Evolutionary conservation across 2,888 invertebrate genomes (phyloP).

Genomic region (Leptinotarsa juncta): DNA sequence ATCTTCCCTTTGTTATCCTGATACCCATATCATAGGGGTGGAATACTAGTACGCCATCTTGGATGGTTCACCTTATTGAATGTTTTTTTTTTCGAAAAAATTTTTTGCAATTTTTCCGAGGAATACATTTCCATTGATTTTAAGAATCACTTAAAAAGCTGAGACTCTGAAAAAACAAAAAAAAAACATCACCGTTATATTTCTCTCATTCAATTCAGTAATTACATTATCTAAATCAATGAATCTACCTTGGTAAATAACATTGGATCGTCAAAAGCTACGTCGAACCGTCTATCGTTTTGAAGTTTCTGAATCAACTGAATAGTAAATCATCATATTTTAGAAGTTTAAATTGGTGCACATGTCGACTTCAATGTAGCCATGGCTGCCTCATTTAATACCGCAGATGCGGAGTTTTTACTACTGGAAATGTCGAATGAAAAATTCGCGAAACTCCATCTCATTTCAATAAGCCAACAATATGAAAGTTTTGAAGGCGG

Average conservation of each 20-base stretch:
- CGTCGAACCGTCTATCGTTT: background rate
- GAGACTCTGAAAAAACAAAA: too few relatives aligned
- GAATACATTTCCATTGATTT: too few relatives aligned
- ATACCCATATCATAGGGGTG: too few relatives aligned
- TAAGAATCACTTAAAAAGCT: too few relatives aligned
- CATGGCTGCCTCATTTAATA: conserved; percentile 4
- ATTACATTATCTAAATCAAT: too few relatives aligned
- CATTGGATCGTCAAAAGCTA: background rate
- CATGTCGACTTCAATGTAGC: background rate
- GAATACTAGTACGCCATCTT: too few relatives aligned
- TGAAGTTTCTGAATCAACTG: background rate
- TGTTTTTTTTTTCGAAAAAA: too few relatives aligned
- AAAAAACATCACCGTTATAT: too few relatives aligned
- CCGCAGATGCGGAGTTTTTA: conserved; percentile 7
- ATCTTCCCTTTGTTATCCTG: too few relatives aligned
- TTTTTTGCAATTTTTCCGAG: too few relatives aligned
- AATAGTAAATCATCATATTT: background rate
- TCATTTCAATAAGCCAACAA: conserved; percentile 11
- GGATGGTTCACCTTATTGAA: too few relatives aligned
- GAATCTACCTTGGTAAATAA: background rate
- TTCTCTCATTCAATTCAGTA: too few relatives aligned
- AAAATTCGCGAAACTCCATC: conserved; percentile 4
- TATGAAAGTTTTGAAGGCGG: conserved; percentile 6
- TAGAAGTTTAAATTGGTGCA: background rate
- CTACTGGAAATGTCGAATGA: background rate